Evolutionary conservation across 2,888 invertebrate genomes (phyloP).

Genomic region (Ophion costatus): DNA sequence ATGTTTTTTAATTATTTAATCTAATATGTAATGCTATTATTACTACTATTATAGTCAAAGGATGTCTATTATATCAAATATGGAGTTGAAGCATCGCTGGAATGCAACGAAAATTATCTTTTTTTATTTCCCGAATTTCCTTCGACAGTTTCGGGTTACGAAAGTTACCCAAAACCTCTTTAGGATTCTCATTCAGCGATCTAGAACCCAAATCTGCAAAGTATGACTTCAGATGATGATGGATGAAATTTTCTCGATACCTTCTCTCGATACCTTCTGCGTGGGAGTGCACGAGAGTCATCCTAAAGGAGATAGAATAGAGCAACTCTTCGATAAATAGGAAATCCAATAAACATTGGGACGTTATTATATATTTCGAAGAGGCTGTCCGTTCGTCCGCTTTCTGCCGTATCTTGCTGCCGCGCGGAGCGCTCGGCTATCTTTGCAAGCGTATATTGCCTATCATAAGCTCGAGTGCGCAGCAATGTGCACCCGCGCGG

Average conservation of each 20-base stretch:
- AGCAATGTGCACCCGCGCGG: conserved; percentile 71
- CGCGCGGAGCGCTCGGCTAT: conserved; percentile 47
- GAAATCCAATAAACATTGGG: conserved; percentile 71
- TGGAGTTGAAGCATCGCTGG: no score
- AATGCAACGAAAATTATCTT: no score
- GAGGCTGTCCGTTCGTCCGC: conserved; percentile 69
- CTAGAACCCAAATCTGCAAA: no score
- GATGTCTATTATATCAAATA: conserved; percentile 20
- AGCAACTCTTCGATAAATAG: conserved; percentile 33
- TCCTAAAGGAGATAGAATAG: conserved; percentile 11
- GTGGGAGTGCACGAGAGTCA: conserved; percentile 3
- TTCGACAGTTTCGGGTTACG: no score
- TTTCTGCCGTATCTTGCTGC: conserved; percentile 62
- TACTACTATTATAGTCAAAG: background rate
- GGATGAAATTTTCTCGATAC: no score
- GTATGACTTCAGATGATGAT: no score
- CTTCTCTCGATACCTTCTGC: conserved; percentile 24
- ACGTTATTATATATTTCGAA: conserved; percentile 68
- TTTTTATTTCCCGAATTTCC: no score
- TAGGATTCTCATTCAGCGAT: no score
- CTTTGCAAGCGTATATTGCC: conserved; percentile 68
- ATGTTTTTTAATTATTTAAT: no score
- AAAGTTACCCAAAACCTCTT: no score
- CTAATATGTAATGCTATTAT: background rate
- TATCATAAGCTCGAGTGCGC: conserved; percentile 65